Evolutionary conservation across 2,113 vertebrate species (phyloP), one percentile per base, ranked within the genome.

Genomic region (Saguinus imperator): DNA sequence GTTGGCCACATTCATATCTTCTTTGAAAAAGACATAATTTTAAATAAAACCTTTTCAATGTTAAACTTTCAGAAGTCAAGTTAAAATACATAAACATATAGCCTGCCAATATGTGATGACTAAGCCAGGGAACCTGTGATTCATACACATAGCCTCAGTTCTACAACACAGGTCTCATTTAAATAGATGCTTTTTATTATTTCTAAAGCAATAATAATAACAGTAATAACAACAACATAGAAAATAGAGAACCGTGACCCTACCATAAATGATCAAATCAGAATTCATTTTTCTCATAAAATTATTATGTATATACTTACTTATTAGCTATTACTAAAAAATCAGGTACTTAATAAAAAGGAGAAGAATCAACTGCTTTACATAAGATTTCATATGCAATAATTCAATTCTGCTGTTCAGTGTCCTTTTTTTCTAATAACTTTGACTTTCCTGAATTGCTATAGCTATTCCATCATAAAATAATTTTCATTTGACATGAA

Each of bases 31-130:
- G 43, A 57, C 7, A 70, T 91, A 61, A 82, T 86, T 92, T 95
- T 76, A 61, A 89, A 73, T 76, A 83, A 66, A 94, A 55, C 1
- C 2, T 86, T 16, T 66, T 61, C 35, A 84, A 55, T 57, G 10
- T 83, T 83, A 87, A 87, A 40, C 13, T 93, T 83, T 66, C 70
- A 95, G 75, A 90, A 93, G 37, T 73, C 18, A 82, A 86, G 16
- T 80, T 80, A 82, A 80, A 58, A 87, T 25, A 37, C 40, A n/a
- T 29, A n/a, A 55, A 29, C 12, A n/a, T 55, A 45, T 58, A 32
- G 64, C 66, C 48, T 70, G 18, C 17, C 16, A 73, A 68, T 8
- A 77, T 8, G n/a, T 61, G 77, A 61, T 76, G 61, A 88, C 29
- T 75, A 27, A 92, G 13, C 52, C 45, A 48, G 23, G 76, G 3